Percentiles rank a stretch among this genome's conserved stretches.
Evolutionary conservation across 2,113 vertebrate genomes (phyloP).

Genomic region (Dipodomys merriami): DNA sequence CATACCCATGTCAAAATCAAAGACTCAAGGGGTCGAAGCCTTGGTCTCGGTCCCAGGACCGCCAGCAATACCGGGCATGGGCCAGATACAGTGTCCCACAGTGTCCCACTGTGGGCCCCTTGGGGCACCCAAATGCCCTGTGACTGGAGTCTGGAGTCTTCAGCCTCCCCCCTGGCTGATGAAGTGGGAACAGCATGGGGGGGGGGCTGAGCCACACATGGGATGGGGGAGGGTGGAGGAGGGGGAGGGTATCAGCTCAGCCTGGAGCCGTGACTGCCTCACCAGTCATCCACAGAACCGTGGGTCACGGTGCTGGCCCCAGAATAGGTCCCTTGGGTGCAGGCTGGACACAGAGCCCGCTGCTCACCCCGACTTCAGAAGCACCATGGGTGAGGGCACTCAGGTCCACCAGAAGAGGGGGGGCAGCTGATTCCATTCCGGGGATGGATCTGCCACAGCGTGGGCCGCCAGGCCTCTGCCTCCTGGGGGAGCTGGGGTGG

Average conservation of each 20-base stretch:
- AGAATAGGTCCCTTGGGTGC: fast-evolving
- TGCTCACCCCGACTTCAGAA: not conserved
- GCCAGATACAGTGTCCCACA: not conserved
- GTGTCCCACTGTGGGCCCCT: not conserved
- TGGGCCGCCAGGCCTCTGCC: not conserved
- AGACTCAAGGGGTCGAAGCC: not conserved
- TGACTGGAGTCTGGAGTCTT: not conserved
- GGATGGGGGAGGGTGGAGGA: too few relatives aligned
- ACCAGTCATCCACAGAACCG: fast-evolving
- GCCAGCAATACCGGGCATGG: not conserved
- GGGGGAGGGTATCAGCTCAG: too few relatives aligned
- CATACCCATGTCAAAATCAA: not conserved
- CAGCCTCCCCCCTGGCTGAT: not conserved
- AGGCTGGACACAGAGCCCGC: not conserved
- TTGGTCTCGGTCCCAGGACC: not conserved
- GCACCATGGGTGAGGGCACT: not conserved
- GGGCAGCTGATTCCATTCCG: too few relatives aligned
- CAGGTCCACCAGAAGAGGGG: too few relatives aligned
- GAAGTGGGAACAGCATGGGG: too few relatives aligned
- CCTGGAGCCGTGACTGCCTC: not conserved
- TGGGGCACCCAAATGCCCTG: not conserved
- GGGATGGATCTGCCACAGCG: not conserved
- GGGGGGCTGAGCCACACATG: fast-evolving
- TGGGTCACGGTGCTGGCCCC: fast-evolving
- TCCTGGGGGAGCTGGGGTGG: not conserved